A percentile compares a stretch with the other conserved stretches of the same genome.
phyloP scores from a whole-genome alignment of 2,797 vertebrate species.

The Garrulus glandarius region DNA sequence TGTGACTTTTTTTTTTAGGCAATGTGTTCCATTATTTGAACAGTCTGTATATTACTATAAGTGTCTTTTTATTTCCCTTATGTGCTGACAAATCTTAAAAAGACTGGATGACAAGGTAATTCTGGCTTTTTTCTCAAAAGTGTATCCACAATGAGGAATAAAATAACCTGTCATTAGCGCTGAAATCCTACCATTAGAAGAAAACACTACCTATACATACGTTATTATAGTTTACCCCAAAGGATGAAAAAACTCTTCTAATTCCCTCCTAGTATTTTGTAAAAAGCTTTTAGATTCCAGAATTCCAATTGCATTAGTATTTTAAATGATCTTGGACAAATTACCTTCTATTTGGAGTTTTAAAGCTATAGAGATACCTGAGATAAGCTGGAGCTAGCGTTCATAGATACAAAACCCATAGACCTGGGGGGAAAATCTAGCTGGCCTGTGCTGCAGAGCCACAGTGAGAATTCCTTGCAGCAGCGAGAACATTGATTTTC shows the following conservation, averaged over 20 bases:
- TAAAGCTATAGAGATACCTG: not conserved
- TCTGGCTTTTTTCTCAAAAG: not conserved
- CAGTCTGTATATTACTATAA: not conserved
- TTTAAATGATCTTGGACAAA: not conserved
- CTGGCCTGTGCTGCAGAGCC: not conserved
- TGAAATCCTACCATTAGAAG: not conserved
- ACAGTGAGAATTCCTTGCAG: not conserved
- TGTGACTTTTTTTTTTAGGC: not conserved
- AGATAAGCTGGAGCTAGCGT: not conserved
- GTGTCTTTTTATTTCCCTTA: not conserved
- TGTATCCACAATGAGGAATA: not conserved
- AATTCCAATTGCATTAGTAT: not conserved
- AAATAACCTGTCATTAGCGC: constrained; percentile 20
- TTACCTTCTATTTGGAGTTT: not conserved
- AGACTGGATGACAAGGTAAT: constrained; percentile 22
- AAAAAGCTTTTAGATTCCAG: not conserved
- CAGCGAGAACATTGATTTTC: not conserved
- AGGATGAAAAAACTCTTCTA: not conserved
- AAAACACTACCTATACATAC: not conserved
- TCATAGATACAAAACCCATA: not conserved
- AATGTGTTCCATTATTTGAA: not conserved
- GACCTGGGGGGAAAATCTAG: not conserved
- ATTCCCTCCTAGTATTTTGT: not conserved
- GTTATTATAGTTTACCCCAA: not conserved
- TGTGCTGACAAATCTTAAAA: not conserved